Percentiles rank a stretch among this genome's conserved stretches.
phyloP scores from a whole-genome alignment of 2,113 vertebrate species.

The Hiodon tergisus region DNA sequence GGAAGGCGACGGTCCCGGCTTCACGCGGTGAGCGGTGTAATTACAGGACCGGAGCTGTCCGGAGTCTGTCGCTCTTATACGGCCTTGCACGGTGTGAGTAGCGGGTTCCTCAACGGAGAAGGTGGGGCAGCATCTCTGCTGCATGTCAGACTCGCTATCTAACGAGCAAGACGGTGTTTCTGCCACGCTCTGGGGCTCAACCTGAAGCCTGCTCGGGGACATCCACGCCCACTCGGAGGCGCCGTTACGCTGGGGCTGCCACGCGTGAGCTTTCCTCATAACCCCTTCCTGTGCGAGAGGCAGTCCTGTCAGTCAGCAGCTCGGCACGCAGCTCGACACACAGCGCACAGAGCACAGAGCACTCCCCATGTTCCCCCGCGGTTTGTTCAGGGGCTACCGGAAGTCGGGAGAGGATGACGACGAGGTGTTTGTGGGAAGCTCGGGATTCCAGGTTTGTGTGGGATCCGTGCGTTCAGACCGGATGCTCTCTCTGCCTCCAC shows the following conservation, averaged over 20 bases:
- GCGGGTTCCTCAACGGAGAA: too few relatives aligned
- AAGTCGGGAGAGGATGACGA: slow-evolving; percentile 26
- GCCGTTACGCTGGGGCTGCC: not conserved
- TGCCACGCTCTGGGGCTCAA: too few relatives aligned
- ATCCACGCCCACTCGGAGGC: not conserved
- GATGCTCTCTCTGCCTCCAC: not conserved
- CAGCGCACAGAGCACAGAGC: not conserved
- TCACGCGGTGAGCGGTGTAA: too few relatives aligned
- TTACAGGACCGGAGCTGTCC: too few relatives aligned
- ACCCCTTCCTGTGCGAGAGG: slow-evolving; percentile 5
- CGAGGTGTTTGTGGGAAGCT: slow-evolving; percentile 25
- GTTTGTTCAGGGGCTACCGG: slow-evolving; percentile 11
- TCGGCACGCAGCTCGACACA: not conserved
- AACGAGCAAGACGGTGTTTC: too few relatives aligned
- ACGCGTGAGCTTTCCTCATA: not conserved
- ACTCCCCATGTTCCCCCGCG: slow-evolving; percentile 13
- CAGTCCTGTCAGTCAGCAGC: not conserved
- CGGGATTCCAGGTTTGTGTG: slow-evolving; percentile 17
- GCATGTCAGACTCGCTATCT: too few relatives aligned
- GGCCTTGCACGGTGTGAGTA: too few relatives aligned
- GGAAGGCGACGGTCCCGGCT: too few relatives aligned
- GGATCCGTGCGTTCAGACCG: too few relatives aligned
- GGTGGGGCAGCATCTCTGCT: too few relatives aligned
- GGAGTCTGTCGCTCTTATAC: too few relatives aligned
- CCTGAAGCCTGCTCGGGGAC: not conserved